Evolutionary conservation across 2,797 vertebrate genomes (phyloP), one percentile per base, ranked within the genome.

Genomic region (Trachurus trachurus): DNA sequence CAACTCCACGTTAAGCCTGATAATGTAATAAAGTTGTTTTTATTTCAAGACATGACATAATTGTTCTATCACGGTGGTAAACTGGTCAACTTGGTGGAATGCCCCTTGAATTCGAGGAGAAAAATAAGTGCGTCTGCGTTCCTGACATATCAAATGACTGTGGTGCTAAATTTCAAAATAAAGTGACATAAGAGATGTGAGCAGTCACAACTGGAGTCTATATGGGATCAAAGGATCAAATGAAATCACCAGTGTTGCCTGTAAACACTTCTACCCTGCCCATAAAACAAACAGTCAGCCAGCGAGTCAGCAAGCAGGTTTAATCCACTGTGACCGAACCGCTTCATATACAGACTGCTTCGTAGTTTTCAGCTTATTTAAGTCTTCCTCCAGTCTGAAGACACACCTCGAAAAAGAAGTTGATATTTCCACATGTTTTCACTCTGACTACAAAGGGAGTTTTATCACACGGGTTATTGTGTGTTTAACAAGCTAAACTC

Each of bases 81-180:
- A 42, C 40, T 42, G n/a, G 49, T 22, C 5, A 52, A 12, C n/a
- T 12, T 52, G n/a, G 49, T 34, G 42, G 31, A 63, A 0, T 29
- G 34, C 1, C n/a, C 40, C 17, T 61, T 40, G 3, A 40, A 21
- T 11, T 50, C 1, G 16, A 44, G 1, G 11, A 5, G 16, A 19
- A 44, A 22, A 21, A 2, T 9, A 15, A 11, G 13, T n/a, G 5
- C 26, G 26, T 1, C 26, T 26, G 26, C 1, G 34, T 37, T 37
- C 34, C 8, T 22, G 13, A 58, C 16, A 53, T 22, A 59, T 1
- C 8, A 10, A 42, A 31, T 34, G 19, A 45, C 47, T 29, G 19
- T 49, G n/a, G 17, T 76, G 87, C 87, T 90, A 86, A 88, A 88
- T 89, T 90, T 93, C 90, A 80, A 86, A 12, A 2, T 73, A 7